These are phyloP conservation scores for Enteromius viviparus DNA, from an alignment of 2,797 vertebrate species.

Conservation along the genomic window DNA sequence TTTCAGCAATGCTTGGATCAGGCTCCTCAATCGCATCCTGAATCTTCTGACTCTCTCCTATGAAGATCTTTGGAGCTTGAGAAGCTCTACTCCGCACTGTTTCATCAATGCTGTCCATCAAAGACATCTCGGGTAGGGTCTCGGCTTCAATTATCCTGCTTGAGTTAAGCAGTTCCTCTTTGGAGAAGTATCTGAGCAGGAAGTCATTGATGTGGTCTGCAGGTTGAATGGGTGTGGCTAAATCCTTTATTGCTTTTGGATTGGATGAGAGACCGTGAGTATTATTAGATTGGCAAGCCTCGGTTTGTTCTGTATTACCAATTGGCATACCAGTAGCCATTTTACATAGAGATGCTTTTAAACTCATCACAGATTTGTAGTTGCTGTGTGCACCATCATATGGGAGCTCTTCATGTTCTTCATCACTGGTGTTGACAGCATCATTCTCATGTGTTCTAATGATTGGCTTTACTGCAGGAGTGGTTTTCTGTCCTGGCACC, in stretches of 20 bases:
- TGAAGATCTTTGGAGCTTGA: background rate
- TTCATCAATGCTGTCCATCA: constrained; percentile 79
- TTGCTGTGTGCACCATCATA: constrained; percentile 73
- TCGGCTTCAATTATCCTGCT: constrained; percentile 81
- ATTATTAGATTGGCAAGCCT: background rate
- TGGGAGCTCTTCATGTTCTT: constrained; percentile 85
- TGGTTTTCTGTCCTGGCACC: constrained; percentile 61
- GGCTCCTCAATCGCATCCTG: constrained; percentile 2
- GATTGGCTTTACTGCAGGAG: constrained; percentile 55
- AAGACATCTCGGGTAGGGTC: constrained; percentile 85
- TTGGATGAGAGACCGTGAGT: background rate
- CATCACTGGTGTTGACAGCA: constrained; percentile 74
- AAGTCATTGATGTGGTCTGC: constrained; percentile 71
- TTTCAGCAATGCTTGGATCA: background rate
- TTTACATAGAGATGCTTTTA: constrained; percentile 6
- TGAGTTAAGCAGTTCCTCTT: constrained; percentile 71
- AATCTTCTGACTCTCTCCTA: constrained; percentile 3
- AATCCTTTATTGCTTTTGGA: background rate
- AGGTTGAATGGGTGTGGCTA: constrained; percentile 7
- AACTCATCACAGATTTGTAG: constrained; percentile 56
- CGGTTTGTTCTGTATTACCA: background rate
- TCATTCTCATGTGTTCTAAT: constrained; percentile 59
- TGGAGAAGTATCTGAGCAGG: constrained; percentile 79
- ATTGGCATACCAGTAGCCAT: background rate
- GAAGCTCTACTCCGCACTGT: constrained; percentile 62